phyloP scores from a whole-genome alignment of 2,797 vertebrate genomes.

The Anguilla marmorata region DNA sequence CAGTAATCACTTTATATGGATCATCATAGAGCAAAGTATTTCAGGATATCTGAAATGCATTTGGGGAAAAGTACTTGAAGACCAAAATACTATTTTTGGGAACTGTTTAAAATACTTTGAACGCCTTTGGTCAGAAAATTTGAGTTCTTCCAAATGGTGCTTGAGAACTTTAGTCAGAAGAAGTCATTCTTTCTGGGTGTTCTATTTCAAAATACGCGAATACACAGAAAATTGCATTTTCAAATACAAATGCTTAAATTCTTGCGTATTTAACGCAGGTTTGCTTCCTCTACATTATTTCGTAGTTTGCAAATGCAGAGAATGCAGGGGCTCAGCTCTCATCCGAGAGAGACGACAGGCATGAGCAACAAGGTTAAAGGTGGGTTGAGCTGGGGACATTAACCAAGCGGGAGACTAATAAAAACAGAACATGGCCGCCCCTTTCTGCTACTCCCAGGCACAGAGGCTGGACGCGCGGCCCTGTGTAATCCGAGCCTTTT shows the following conservation, averaged over 20 bases:
- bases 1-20: not conserved
- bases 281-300: not conserved
- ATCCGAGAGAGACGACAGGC: not conserved
- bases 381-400: not conserved
- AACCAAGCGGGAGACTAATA: not conserved
- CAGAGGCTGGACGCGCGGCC: not conserved
- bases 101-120: not conserved
- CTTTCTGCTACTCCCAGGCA: not conserved
- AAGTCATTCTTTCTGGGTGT: not conserved
- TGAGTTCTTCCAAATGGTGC: not conserved
- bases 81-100: not conserved
- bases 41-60: too few relatives aligned
- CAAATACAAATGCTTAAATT: not conserved
- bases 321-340: not conserved
- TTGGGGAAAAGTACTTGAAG: not conserved
- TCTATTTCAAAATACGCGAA: not conserved
- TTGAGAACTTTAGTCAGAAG: not conserved
- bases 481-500: not conserved
- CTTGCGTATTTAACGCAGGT: not conserved
- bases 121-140: not conserved
- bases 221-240: not conserved
- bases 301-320: not conserved
- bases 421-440: not conserved
- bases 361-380: not conserved
- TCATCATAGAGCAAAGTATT: not conserved